phyloP scores from a whole-genome alignment of 2,113 vertebrate species.

The Triplophysa tibetana region DNA sequence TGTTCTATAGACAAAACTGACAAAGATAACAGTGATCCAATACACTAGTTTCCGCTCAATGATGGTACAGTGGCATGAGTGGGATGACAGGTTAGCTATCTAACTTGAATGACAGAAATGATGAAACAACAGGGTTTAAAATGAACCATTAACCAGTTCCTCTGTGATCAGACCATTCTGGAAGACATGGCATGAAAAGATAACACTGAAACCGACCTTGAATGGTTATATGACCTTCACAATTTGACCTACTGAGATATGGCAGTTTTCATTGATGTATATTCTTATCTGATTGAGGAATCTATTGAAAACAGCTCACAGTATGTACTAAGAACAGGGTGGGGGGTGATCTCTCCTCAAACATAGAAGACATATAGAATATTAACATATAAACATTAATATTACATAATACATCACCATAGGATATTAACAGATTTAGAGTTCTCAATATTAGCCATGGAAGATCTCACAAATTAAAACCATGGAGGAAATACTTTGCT shows the following conservation, averaged over 20 bases:
- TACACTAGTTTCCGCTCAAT: slow-evolving; percentile 32
- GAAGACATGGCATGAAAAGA: slow-evolving; percentile 34
- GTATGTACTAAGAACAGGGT: neutral
- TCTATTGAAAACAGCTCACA: slow-evolving; percentile 7
- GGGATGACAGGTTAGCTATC: slow-evolving; percentile 13
- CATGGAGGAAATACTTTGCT: neutral
- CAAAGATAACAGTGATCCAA: slow-evolving; percentile 29
- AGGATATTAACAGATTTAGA: neutral
- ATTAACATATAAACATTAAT: slow-evolving; percentile 10
- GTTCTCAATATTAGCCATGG: slow-evolving; percentile 18
- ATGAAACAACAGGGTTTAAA: slow-evolving; percentile 17
- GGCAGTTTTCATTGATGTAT: slow-evolving; percentile 6
- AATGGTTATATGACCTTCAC: slow-evolving; percentile 41
- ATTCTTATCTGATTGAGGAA: slow-evolving; percentile 7
- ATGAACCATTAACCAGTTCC: neutral
- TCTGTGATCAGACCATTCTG: slow-evolving; percentile 3
- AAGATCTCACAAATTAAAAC: slow-evolving; percentile 16
- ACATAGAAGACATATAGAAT: slow-evolving; percentile 19
- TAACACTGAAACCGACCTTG: slow-evolving; percentile 44
- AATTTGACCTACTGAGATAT: slow-evolving; percentile 39
- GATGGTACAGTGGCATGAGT: slow-evolving; percentile 38
- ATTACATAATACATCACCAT: neutral
- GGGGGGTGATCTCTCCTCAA: neutral
- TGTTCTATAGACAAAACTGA: slow-evolving; percentile 27
- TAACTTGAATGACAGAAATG: slow-evolving; percentile 4